phyloP scores from a whole-genome alignment of 2,113 vertebrate species.

The Plestiodon gilberti region DNA sequence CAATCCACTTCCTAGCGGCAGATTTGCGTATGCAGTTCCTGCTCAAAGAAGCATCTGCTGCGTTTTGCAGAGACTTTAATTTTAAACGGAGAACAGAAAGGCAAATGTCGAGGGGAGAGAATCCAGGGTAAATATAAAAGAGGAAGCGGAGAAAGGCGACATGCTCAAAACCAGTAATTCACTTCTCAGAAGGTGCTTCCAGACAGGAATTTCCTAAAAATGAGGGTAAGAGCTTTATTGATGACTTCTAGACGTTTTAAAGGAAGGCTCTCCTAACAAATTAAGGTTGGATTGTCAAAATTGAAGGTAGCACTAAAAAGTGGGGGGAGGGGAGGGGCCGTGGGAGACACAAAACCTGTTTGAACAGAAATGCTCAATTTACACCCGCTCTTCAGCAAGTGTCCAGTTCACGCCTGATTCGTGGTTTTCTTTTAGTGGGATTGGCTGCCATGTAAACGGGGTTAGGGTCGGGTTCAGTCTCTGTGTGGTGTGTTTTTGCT shows the following conservation, averaged over 20 bases:
- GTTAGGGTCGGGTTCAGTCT: not conserved
- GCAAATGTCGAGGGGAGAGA: slow-evolving; percentile 33
- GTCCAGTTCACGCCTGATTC: slow-evolving; percentile 33
- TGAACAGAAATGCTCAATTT: not conserved
- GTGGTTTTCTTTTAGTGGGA: not conserved
- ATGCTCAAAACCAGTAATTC: slow-evolving; percentile 59
- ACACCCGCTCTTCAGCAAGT: slow-evolving; percentile 48
- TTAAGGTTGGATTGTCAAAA: slow-evolving; percentile 61
- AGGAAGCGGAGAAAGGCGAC: slow-evolving; percentile 62
- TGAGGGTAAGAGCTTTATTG: slow-evolving; percentile 72
- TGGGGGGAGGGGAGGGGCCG: slow-evolving; percentile 1
- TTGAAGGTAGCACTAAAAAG: slow-evolving; percentile 55
- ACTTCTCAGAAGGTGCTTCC: slow-evolving; percentile 73
- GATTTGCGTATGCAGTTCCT: too few species aligned
- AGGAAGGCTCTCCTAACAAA: slow-evolving; percentile 63
- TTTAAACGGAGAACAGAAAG: not conserved
- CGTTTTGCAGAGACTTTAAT: not conserved
- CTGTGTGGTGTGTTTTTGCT: not conserved
- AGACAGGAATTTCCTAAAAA: slow-evolving; percentile 76
- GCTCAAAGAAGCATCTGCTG: not conserved
- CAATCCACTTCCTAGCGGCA: too few species aligned
- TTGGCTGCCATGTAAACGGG: not conserved
- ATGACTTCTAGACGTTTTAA: slow-evolving; percentile 70
- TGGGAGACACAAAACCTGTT: not conserved
- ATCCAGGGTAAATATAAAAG: slow-evolving; percentile 31